A percentile compares a stretch with the other conserved stretches of the same genome.
phyloP scores from a whole-genome alignment of 2,113 vertebrate species.

The Phasianus colchicus region DNA sequence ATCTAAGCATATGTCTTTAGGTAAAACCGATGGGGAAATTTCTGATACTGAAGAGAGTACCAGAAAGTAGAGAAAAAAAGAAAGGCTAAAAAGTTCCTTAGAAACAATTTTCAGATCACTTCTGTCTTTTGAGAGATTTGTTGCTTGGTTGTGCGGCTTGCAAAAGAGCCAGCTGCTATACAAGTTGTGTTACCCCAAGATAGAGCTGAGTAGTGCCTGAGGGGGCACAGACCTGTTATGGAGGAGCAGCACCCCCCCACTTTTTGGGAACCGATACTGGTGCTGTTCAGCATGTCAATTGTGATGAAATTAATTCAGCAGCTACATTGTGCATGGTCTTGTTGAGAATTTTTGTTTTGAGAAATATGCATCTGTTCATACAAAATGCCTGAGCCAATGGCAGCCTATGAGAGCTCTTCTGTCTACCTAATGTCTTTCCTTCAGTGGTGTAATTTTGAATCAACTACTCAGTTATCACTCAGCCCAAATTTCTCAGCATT shows the following conservation, averaged over 20 bases:
- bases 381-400: constrained; percentile 9
- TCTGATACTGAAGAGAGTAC: neutral
- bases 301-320: neutral
- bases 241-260: neutral
- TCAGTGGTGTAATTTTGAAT: neutral
- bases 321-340: neutral
- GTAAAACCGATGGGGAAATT: neutral
- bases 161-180: neutral
- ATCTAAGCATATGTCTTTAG: neutral
- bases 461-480: constrained; percentile 1
- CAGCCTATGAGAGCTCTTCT: neutral
- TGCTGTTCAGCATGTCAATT: neutral
- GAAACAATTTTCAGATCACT: neutral
- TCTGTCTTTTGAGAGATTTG: neutral
- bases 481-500: constrained; percentile 57
- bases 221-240: neutral
- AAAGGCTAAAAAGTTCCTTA: neutral
- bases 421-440: neutral
- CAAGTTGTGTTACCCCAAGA: neutral
- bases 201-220: rapidly evolving
- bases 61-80: neutral
- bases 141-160: neutral
- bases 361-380: constrained; percentile 14
- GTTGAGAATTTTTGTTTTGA: constrained; percentile 6
- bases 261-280: neutral